Evolutionary conservation across 2,888 invertebrate species (phyloP).

Genomic region (Lysandra bellargus): DNA sequence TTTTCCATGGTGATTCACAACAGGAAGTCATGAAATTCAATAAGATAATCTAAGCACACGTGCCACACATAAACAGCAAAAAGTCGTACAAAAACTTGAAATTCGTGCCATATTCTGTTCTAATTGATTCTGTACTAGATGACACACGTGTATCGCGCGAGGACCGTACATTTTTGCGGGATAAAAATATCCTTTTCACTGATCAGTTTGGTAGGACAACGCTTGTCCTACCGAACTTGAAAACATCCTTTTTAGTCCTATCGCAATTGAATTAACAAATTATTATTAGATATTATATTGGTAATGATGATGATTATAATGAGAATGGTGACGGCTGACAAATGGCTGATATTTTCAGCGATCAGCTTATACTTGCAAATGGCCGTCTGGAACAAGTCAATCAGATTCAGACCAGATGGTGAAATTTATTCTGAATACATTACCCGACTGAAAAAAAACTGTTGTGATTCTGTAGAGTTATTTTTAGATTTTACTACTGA

Average conservation of each 20-base stretch:
- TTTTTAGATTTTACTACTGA: too few species aligned
- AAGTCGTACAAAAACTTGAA: not conserved
- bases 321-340: not conserved
- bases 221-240: not conserved
- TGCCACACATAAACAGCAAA: not conserved
- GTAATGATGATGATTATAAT: not conserved
- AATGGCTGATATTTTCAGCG: not conserved
- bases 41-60: slow-evolving; percentile 7
- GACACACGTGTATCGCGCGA: too few species aligned
- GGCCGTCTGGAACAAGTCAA: not conserved
- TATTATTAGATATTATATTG: not conserved
- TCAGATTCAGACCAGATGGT: slow-evolving; percentile 17
- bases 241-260: not conserved
- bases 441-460: not conserved
- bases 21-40: slow-evolving; percentile 28
- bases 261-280: not conserved
- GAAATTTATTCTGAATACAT: not conserved
- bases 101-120: not conserved
- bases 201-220: not conserved
- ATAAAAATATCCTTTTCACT: too few species aligned
- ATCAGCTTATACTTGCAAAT: slow-evolving; percentile 14
- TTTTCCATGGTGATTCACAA: not conserved
- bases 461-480: not conserved
- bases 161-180: too few species aligned
- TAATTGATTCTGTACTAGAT: not conserved